Evolutionary conservation across 2,888 invertebrate species (phyloP).

Genomic region (Morpho achilles): DNA sequence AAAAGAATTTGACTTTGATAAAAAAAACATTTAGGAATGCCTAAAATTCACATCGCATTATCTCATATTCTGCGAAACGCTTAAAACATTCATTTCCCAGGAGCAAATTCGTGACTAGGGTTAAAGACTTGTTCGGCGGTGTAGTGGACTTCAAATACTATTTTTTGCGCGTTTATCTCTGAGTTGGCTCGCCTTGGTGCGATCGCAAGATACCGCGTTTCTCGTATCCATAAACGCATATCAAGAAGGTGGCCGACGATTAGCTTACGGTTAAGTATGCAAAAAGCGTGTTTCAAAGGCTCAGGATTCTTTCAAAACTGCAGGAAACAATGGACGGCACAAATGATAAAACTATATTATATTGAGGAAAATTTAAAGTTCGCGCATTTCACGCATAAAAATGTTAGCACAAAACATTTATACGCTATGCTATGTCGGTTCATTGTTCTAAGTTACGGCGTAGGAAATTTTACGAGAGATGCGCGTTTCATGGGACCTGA

Average conservation of each 20-base stretch:
- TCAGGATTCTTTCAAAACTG: constrained; percentile 6
- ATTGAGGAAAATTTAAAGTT: constrained; percentile 22
- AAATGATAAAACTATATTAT: constrained; percentile 18
- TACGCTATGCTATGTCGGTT: constrained; percentile 39
- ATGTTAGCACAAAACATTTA: constrained; percentile 14
- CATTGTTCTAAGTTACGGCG: constrained; percentile 56
- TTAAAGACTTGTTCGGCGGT: constrained; percentile 43
- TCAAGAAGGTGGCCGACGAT: constrained; percentile 37
- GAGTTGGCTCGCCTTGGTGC: constrained; percentile 24
- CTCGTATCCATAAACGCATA: constrained; percentile 44
- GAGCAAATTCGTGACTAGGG: constrained; percentile 55
- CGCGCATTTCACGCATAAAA: constrained; percentile 20
- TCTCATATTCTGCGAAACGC: constrained; percentile 44
- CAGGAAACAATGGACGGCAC: constrained; percentile 20
- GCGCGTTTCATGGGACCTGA: constrained; percentile 52
- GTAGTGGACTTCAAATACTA: constrained; percentile 44
- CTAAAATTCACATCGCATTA: constrained; percentile 26
- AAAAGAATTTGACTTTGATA: constrained; percentile 15
- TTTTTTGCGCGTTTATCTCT: constrained; percentile 46
- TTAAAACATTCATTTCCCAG: constrained; percentile 45
- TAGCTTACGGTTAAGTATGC: constrained; percentile 44
- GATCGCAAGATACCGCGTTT: constrained; percentile 42
- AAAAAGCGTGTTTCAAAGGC: constrained; percentile 25
- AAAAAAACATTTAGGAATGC: constrained; percentile 20
- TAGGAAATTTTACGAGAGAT: constrained; percentile 68